Evolutionary conservation across 2,888 invertebrate species (phyloP), one percentile per base, ranked within the genome.

Genomic region (Pachydiplax longipennis): DNA sequence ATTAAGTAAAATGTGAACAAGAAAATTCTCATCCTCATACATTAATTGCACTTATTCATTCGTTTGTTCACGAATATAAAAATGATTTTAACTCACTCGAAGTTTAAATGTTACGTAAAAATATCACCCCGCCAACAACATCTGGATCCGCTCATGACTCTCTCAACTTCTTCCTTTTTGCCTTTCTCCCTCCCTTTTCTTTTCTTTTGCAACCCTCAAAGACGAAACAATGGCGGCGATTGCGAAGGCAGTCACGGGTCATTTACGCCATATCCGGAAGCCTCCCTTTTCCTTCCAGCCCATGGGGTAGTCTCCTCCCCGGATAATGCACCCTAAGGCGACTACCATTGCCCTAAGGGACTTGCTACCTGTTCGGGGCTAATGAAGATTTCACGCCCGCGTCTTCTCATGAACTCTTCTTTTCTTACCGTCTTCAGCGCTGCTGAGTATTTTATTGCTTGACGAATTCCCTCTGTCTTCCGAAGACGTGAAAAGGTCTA

Each of bases 171-270:
- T 40, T 15, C 81, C 81, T 81, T 40, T 81, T 8, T 15, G 82
- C 40, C 82, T 48, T 58, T 35, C 83, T 35, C 83, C 31, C 18
- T 53, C 31, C 12, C 53, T 35, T 18, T 10, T 6, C 44, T 25
- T 44, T 18, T 40, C 18, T 31, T 61, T 48, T 25, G 48, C 13
- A 12, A 35, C 12, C 58, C 58, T 31, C 6, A 83, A 83, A 53
- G 8, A 13, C 58, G 58, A 87, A 87, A 87, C 87, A 87, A 87
- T 61, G 87, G 13, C 18, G 31, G 35, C 65, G 87, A 61, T 65
- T 73, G 73, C 73, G 87, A 61, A n/a, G 87, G 61, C 37, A 65
- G 87, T 87, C 87, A 40, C 40, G 87, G 87, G 87, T 87, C 87
- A 65, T 87, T 87, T 65, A 87, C 37, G 31, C 73, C 73, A 31